Base-by-base conservation (phyloP, 2,113 vertebrate species). In the Gambusia holbrooki region DNA sequence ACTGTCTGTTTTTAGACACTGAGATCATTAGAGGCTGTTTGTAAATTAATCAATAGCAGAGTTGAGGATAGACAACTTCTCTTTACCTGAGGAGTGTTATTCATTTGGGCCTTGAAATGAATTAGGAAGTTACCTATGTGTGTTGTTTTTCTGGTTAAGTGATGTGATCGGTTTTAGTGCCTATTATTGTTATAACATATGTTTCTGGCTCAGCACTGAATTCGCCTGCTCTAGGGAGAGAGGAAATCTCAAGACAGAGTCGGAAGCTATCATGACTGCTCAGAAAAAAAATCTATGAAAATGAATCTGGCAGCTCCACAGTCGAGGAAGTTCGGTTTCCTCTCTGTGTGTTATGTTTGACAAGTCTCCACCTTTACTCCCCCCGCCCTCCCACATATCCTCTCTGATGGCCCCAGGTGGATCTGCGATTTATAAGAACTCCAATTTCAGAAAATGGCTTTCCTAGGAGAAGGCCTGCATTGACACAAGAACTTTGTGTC, bases 41-140 rank as follows among this genome's bases (percentile, higher is more conserved):
- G 79, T 67, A 80, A 84, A 83, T 78, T 79, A 87, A 94, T 94
- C 92, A 90, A 93, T 91, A 86, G 48, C 60, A 70, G 83, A 80
- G 66, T 78, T 62, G 65, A 72, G 60, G 66, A 81, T 68, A 78
- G 74, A 67, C n/a, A 62, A 72, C 84, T 74, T 79, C 71, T 6
- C 73, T 84, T 71, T 82, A 82, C 88, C 87, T 71, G 69, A 74
- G 91, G 79, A 81, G 77, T 79, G 73, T 73, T 72, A 83, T 91
- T 88, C 88, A 86, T 92, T 85, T 77, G 80, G 72, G 88, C 70
- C 62, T 72, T 83, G 81, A 85, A 82, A 84, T 30, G 54, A 75
- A 25, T 28, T 60, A 32, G 14, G 22, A n/a, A 30, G 32, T 22
- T 11, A 45, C n/a, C 61, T 76, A 63, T 37, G 61, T 32, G 76